Base-by-base conservation (phyloP, 2,888 invertebrate genomes). In the Agrochola lota region DNA sequence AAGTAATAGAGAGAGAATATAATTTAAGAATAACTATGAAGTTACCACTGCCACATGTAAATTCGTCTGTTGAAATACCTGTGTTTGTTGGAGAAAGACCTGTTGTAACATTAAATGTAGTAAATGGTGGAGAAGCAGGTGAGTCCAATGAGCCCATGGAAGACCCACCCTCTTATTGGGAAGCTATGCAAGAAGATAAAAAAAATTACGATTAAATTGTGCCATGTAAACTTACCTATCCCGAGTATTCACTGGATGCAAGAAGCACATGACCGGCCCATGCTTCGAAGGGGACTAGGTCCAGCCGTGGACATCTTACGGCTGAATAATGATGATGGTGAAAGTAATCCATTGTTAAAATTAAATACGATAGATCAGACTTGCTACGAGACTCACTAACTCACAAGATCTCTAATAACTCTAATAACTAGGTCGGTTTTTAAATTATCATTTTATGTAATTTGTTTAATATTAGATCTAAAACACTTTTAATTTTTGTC, bases 11-110 rank as follows among this genome's bases (percentile, higher is more conserved):
- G 0, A 81, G 81, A 49, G 87, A 87, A 23, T 85, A 73, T 20
- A 75, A 35, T 9, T 17, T 85, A 20, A 81, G 30, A 67, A 55
- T 85, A 7, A 85, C 85, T 23, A 35, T 87, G 17, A 81, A 62
- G 52, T 30, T 87, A 35, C 85, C 87, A 20, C 0, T 87, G 9
- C 85, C 87, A 12, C 75, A 85, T 73, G 7, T 68, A 23, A 85
- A 85, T 77, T 75, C 74, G 0, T 78, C 57, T 20, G 11, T 79
- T n/a, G 71, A 85, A 9, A 68, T 87, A 35, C 85, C 85, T 8
- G 49, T 87, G 12, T 85, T 77, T 49, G 68, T 85, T n/a, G 85
- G 81, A 26, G 85, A 85, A 64, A 70, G 5, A 74, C 43, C 60
- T 17, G 12, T 23, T 17, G 12, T 23, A 17, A 52, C 52, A 26